Base-by-base conservation (phyloP, 2,888 invertebrate species). In the Hydraecia micacea region DNA sequence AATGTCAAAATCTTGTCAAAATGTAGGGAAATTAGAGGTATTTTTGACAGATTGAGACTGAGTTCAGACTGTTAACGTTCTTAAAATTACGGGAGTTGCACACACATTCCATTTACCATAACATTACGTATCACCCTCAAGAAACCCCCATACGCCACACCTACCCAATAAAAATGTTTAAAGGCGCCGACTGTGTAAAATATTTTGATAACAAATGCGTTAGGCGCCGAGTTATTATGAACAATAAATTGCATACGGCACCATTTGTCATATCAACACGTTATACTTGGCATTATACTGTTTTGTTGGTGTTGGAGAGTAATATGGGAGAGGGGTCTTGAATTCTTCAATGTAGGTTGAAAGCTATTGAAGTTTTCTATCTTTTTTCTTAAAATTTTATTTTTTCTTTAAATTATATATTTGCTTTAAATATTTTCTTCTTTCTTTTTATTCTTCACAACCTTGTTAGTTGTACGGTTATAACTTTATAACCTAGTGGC, bases 131-230 rank as follows among this genome's bases (percentile, higher is more conserved):
- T 58, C 73, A 21, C 77, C 77, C 69, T 18, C 21, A 67, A 65
- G 28, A 39, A 72, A 36, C n/a, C 79, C 75, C 68, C 76, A 69
- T 18, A 75, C 65, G n/a, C 65, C 55, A 66, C 70, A 76, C 78
- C 82, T 82, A 66, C 18, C 8, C 60, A 86, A 89, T 89, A 89
- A 88, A 89, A 87, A 66, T 91, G 0, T 89, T 94, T 92, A 93
- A 93, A 91, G 92, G 90, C 87, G 81, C 81, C 80, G 88, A 91
- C 88, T 81, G 87, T 90, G 91, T 93, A 93, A 93, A 94, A 93
- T 93, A 92, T 94, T 93, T 93, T 93, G 93, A 93, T 92, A 94
- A 95, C 95, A 94, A 95, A 95, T 95, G 92, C 90, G 92, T 91
- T 87, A 89, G 86, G 86, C 92, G 89, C 92, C 91, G 92, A 93